These are phyloP conservation scores for Ciconia maguari DNA, from an alignment of 2,113 vertebrate species.

Conservation along the genomic window DNA sequence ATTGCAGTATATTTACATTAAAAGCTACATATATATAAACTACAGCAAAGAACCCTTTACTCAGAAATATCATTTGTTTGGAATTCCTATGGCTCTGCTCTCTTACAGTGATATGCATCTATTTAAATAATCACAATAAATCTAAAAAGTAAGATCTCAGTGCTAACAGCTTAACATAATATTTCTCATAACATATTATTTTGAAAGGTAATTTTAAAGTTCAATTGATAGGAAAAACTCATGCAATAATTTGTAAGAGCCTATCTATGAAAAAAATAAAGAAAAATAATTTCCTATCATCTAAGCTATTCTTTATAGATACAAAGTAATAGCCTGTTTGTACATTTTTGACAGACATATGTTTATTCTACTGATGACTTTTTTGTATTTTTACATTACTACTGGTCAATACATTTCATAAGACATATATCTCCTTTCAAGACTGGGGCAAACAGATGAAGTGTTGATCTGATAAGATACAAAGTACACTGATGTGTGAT, in stretches of 20 bases:
- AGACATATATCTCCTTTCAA: neutral
- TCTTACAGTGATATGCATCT: neutral
- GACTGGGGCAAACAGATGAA: neutral
- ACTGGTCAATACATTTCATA: neutral
- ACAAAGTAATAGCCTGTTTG: neutral
- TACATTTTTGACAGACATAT: neutral
- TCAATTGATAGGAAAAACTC: neutral
- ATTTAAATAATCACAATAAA: constrained; percentile 26
- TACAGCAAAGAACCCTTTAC: constrained; percentile 1
- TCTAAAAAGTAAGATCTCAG: neutral
- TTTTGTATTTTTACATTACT: neutral
- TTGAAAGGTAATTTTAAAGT: neutral
- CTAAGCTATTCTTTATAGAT: neutral
- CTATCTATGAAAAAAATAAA: neutral
- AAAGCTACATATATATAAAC: constrained; percentile 55
- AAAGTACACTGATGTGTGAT: neutral
- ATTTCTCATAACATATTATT: neutral
- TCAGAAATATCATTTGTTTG: constrained; percentile 61
- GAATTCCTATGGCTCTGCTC: neutral
- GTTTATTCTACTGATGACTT: neutral
- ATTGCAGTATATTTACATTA: constrained; percentile 52
- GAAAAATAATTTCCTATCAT: neutral
- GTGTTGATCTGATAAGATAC: neutral
- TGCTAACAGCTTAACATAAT: neutral
- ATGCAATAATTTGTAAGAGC: neutral